Conservation (phyloP, 2,113 vertebrate species). For the Eublepharis macularius region DNA sequence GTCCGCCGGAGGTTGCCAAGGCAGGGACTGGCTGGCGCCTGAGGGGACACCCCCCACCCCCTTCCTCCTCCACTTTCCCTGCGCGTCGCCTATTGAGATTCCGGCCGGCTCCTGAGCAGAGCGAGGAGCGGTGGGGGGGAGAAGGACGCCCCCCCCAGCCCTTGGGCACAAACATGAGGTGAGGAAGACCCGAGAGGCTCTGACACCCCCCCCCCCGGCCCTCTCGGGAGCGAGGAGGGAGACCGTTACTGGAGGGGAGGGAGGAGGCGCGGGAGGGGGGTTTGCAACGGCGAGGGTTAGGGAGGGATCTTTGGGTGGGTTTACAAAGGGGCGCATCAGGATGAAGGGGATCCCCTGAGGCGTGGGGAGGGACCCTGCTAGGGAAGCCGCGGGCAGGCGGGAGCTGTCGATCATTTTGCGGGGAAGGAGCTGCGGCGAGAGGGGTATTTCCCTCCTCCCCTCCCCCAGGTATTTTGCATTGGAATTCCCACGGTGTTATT, state of each 20-base stretch:
- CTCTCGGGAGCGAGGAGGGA: not conserved
- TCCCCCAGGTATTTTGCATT: not conserved
- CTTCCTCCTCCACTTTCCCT: not conserved
- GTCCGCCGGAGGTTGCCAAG: conserved; percentile 22
- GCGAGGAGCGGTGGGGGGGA: not conserved
- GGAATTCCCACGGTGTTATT: not conserved
- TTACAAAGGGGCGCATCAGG: not conserved
- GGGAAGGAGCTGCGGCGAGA: not conserved
- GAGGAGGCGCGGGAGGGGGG: not conserved
- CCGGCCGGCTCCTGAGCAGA: conserved; percentile 7
- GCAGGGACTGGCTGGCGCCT: conserved; percentile 20
- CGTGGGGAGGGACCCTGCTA: not conserved
- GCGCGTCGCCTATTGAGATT: not conserved
- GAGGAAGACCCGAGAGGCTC: not conserved
- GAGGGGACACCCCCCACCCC: not conserved
- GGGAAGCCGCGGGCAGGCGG: conserved; percentile 10
- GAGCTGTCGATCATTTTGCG: not conserved
- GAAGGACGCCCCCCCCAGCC: conserved; percentile 6
- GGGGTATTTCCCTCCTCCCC: not conserved
- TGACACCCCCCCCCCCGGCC: not conserved
- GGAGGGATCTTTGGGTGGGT: not conserved
- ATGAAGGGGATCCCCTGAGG: not conserved
- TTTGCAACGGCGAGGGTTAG: not conserved
- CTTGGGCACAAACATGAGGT: conserved; percentile 33
- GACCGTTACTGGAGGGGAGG: not conserved